These are phyloP conservation scores for Ovis canadensis DNA, from an alignment of 2,113 vertebrate genomes.

Conservation along the genomic window DNA sequence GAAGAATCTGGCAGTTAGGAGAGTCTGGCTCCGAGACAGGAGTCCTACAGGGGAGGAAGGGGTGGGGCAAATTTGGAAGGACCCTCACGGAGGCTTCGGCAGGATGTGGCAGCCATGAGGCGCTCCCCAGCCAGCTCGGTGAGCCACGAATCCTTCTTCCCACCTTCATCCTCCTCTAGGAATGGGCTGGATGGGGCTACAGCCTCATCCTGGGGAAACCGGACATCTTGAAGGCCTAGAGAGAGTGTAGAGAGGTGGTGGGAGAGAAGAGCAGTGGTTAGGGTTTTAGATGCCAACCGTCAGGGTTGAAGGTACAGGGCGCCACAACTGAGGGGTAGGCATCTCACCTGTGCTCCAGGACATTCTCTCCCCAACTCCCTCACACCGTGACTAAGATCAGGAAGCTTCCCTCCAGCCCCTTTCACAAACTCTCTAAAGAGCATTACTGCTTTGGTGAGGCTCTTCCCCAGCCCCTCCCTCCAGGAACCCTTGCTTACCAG, in stretches of 20 bases:
- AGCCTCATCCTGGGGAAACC: slow-evolving; percentile 91
- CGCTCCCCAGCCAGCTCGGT: slow-evolving; percentile 92
- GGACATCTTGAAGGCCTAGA: slow-evolving; percentile 91
- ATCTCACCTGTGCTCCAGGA: not conserved
- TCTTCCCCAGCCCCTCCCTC: not conserved
- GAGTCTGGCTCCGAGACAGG: not conserved
- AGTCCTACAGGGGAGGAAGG: not conserved
- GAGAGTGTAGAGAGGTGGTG: not conserved
- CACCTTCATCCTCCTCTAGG: slow-evolving; percentile 91
- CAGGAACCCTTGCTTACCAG: slow-evolving; percentile 81
- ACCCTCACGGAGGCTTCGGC: slow-evolving; percentile 86
- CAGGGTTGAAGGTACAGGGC: not conserved
- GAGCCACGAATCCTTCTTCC: slow-evolving; percentile 89
- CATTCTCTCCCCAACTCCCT: not conserved
- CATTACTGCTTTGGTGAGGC: not conserved
- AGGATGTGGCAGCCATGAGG: slow-evolving; percentile 94
- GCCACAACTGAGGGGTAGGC: not conserved
- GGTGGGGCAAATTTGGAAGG: not conserved
- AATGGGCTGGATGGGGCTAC: slow-evolving; percentile 97
- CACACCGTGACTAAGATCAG: not conserved
- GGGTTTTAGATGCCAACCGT: not conserved
- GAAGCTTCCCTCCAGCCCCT: not conserved
- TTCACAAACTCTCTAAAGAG: not conserved
- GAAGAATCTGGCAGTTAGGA: not conserved
- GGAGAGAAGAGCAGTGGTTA: not conserved